Percentiles rank a stretch among this genome's conserved stretches.
Conservation (phyloP, 1,140 invertebrate species). For the Hesperophylax magnus region DNA sequence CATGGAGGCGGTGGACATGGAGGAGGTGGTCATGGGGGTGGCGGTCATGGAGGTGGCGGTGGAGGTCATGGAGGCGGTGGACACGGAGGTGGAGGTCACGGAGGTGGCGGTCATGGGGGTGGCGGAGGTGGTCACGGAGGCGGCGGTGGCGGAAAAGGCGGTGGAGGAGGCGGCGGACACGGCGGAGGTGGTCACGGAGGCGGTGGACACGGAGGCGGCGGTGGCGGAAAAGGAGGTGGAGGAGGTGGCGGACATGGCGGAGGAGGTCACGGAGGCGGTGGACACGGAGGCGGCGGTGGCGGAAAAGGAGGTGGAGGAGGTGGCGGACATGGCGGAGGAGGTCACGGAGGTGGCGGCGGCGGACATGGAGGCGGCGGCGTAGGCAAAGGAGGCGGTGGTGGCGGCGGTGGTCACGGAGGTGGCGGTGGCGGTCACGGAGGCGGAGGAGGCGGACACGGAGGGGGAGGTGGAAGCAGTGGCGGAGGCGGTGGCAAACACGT, state of each 20-base stretch:
- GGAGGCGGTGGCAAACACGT: slow-evolving; percentile 43
- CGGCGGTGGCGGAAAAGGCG: too few relatives aligned
- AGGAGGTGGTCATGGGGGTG: slow-evolving; percentile 24
- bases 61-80: slow-evolving; percentile 15
- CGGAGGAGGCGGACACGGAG: slow-evolving; percentile 12
- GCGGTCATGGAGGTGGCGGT: slow-evolving; percentile 18
- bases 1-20: slow-evolving; percentile 13
- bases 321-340: slow-evolving; percentile 6
- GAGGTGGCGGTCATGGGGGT: slow-evolving; percentile 28
- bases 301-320: slow-evolving; percentile 33
- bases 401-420: slow-evolving; percentile 31
- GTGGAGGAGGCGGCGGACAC: too few relatives aligned
- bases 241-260: slow-evolving; percentile 9
- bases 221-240: too few relatives aligned
- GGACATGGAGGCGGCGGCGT: background rate
- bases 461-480: slow-evolving; percentile 27
- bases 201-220: too few relatives aligned
- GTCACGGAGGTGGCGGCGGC: slow-evolving; percentile 3
- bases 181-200: slow-evolving; percentile 5
- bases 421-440: slow-evolving; percentile 54
- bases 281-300: slow-evolving; percentile 3
- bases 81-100: slow-evolving; percentile 8
- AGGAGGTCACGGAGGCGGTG: slow-evolving; percentile 5
- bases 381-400: background rate
- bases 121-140: too few relatives aligned